phyloP scores from a whole-genome alignment of 2,888 invertebrate genomes.

The Serrognathus titanus region DNA sequence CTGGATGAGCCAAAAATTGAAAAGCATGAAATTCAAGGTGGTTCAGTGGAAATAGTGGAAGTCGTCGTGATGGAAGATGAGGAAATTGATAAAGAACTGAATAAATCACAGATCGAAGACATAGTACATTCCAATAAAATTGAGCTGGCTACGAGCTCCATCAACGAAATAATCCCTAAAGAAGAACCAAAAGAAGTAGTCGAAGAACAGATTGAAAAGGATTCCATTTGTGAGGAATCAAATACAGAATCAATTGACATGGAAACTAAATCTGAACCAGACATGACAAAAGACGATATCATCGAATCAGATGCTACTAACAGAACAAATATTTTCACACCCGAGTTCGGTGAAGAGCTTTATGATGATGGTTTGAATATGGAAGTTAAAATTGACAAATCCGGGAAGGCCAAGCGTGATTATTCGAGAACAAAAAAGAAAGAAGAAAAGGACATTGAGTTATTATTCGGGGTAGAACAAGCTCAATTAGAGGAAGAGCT shows the following conservation, averaged over 20 bases:
- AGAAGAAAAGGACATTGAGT: conserved; percentile 50
- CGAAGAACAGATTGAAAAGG: conserved; percentile 27
- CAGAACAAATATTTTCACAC: conserved; percentile 28
- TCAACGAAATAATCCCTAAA: conserved; percentile 10
- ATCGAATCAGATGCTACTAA: conserved; percentile 14
- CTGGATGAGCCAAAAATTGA: conserved; percentile 24
- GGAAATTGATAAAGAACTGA: conserved; percentile 41
- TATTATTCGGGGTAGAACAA: conserved; percentile 45
- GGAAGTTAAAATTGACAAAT: conserved; percentile 61
- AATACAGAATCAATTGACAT: conserved; percentile 24
- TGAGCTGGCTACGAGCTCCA: conserved; percentile 4
- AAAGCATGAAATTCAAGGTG: conserved; percentile 20
- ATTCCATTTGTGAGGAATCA: conserved; percentile 21
- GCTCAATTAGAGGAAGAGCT: conserved; percentile 38
- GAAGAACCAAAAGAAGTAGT: conserved; percentile 20
- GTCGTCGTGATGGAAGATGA: conserved; percentile 48
- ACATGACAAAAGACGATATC: conserved; percentile 9
- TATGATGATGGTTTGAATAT: conserved; percentile 47
- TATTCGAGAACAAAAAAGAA: conserved; percentile 55
- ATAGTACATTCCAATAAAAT: conserved; percentile 36
- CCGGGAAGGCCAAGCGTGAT: conserved; percentile 60
- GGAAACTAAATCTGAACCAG: conserved; percentile 29
- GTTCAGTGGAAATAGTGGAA: conserved; percentile 47
- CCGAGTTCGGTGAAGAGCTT: conserved; percentile 31
- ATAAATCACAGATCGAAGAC: conserved; percentile 42